Conservation (phyloP, 2,113 vertebrate species). For the Platysteira castanea region DNA sequence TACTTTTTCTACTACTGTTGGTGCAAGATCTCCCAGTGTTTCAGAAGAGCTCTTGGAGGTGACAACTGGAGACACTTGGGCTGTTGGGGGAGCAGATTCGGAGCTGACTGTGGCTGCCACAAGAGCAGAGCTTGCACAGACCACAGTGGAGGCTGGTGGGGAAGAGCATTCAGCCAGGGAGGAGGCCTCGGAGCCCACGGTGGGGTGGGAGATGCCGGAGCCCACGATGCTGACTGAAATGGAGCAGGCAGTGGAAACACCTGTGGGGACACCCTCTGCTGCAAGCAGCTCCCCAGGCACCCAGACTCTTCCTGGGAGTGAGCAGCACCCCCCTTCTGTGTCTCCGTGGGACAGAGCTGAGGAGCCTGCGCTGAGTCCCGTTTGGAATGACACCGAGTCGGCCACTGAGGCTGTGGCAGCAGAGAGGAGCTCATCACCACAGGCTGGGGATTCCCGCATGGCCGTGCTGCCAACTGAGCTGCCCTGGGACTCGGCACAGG, state of each 20-base stretch:
- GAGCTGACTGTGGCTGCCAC: neutral
- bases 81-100: neutral
- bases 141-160: neutral
- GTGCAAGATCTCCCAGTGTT: neutral
- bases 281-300: neutral
- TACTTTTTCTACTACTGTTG: slow-evolving; percentile 22
- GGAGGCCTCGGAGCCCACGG: neutral
- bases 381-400: neutral
- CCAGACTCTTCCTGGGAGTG: neutral
- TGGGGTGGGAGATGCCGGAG: neutral
- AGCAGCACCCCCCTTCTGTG: neutral
- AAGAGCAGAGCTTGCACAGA: neutral
- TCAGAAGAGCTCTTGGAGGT: neutral
- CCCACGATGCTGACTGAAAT: neutral
- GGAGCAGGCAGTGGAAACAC: neutral
- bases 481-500: slow-evolving; percentile 75
- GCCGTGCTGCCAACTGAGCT: slow-evolving; percentile 43
- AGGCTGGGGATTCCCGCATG: slow-evolving; percentile 10
- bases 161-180: slow-evolving; percentile 16
- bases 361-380: neutral
- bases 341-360: slow-evolving; percentile 19
- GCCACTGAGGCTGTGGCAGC: neutral
- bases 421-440: slow-evolving; percentile 17
- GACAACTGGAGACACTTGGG: neutral
- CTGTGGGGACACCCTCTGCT: neutral